These are phyloP conservation scores for Artibeus lituratus DNA, from an alignment of 2,797 vertebrate species.

Conservation along the genomic window DNA sequence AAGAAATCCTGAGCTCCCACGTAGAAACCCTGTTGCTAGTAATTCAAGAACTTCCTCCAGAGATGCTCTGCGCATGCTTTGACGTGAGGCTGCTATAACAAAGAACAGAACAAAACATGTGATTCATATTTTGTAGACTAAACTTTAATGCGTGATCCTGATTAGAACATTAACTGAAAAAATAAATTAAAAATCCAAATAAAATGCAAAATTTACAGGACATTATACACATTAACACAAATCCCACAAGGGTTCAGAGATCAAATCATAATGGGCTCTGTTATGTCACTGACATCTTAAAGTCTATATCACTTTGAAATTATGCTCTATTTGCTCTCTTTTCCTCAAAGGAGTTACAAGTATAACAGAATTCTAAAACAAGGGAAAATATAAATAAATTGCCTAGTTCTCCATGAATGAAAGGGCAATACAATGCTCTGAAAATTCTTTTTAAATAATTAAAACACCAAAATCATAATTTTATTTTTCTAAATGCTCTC, in stretches of 20 bases:
- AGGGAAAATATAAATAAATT: slow-evolving; percentile 22
- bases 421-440: background rate
- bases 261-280: background rate
- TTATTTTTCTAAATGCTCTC: slow-evolving; percentile 27
- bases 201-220: slow-evolving; percentile 21
- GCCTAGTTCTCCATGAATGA: background rate
- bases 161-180: background rate
- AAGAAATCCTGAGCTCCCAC: slow-evolving; percentile 91
- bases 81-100: slow-evolving; percentile 79
- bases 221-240: slow-evolving; percentile 5
- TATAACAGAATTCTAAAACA: background rate
- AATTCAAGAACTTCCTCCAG: slow-evolving; percentile 92
- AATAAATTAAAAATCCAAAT: slow-evolving; percentile 49
- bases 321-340: background rate
- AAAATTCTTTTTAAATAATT: slow-evolving; percentile 31
- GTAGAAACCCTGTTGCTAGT: slow-evolving; percentile 90
- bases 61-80: slow-evolving; percentile 80
- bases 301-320: background rate
- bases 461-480: background rate
- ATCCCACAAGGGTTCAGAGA: background rate
- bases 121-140: background rate
- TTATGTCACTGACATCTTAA: background rate
- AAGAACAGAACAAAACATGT: slow-evolving; percentile 59
- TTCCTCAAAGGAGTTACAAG: background rate
- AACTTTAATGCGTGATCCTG: slow-evolving; percentile 8